Evolutionary conservation across 2,888 invertebrate species (phyloP).

Genomic region (Aporophyla lueneburgensis): DNA sequence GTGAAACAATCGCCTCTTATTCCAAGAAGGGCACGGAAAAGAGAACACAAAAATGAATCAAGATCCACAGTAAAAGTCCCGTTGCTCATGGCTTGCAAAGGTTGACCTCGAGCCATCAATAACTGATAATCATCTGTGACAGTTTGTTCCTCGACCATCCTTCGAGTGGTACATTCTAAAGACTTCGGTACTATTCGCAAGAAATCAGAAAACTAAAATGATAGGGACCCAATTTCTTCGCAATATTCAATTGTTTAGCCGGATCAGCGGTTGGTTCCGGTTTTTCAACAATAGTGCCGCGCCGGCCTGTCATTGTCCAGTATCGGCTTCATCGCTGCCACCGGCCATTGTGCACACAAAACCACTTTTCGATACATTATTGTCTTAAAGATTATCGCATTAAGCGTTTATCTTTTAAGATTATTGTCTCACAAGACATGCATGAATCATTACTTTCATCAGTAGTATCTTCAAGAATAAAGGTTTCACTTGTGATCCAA

Average conservation of each 20-base stretch:
- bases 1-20: constrained; percentile 22
- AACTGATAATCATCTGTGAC: constrained; percentile 56
- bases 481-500: constrained; percentile 16
- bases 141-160: constrained; percentile 21
- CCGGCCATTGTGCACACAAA: constrained; percentile 60
- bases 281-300: constrained; percentile 57
- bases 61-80: constrained; percentile 36
- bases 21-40: constrained; percentile 39
- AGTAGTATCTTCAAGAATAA: constrained; percentile 4
- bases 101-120: constrained; percentile 57
- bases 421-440: neutral
- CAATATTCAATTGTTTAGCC: constrained; percentile 45
- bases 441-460: constrained; percentile 39
- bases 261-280: constrained; percentile 55
- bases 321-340: constrained; percentile 61
- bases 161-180: constrained; percentile 12
- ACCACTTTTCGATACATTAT: constrained; percentile 54
- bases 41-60: constrained; percentile 35
- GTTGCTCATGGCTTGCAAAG: constrained; percentile 45
- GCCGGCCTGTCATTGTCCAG: constrained; percentile 57
- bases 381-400: constrained; percentile 58
- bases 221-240: constrained; percentile 38
- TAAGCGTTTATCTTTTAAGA: constrained; percentile 41
- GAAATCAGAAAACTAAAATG: constrained; percentile 36
- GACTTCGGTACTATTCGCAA: constrained; percentile 15